Percentiles rank a stretch among this genome's conserved stretches.
Evolutionary conservation across 2,888 invertebrate species (phyloP).

Genomic region (Hydroisotoma schaefferi): DNA sequence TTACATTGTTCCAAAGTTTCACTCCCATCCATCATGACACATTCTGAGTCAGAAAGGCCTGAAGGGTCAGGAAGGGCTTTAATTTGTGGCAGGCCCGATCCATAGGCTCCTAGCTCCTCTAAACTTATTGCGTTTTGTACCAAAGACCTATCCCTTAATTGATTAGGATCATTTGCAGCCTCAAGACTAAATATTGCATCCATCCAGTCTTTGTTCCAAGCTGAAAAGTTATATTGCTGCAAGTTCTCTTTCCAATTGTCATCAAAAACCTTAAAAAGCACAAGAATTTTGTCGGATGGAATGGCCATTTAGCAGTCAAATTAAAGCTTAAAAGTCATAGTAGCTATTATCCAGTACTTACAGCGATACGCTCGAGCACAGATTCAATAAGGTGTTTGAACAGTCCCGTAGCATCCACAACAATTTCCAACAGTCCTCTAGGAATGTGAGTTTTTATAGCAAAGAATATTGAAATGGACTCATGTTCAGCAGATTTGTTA

Average conservation of each 20-base stretch:
- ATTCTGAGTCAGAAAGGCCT: no score
- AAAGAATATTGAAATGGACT: conserved; percentile 21
- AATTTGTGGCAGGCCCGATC: no score
- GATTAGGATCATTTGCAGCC: no score
- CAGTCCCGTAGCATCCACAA: conserved; percentile 14
- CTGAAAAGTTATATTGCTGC: conserved; percentile 27
- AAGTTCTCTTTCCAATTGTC: conserved; percentile 27
- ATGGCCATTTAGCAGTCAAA: not conserved
- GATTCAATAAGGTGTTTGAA: conserved; percentile 15
- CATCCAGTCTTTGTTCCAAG: conserved; percentile 32
- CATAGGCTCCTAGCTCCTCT: no score
- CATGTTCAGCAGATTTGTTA: conserved; percentile 23
- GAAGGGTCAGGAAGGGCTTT: no score
- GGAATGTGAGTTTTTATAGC: conserved; percentile 33
- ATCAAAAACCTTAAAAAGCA: conserved; percentile 19
- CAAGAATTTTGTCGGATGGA: not conserved
- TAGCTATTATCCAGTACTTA: conserved; percentile 10
- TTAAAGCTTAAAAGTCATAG: not conserved
- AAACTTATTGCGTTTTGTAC: no score
- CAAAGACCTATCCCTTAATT: no score
- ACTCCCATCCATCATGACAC: no score
- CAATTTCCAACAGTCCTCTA: conserved; percentile 24
- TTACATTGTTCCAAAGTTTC: no score
- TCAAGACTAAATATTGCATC: no score
- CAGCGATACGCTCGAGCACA: conserved; percentile 21